Base-by-base conservation (phyloP, 2,797 vertebrate genomes). In the Microtus obscurus region DNA sequence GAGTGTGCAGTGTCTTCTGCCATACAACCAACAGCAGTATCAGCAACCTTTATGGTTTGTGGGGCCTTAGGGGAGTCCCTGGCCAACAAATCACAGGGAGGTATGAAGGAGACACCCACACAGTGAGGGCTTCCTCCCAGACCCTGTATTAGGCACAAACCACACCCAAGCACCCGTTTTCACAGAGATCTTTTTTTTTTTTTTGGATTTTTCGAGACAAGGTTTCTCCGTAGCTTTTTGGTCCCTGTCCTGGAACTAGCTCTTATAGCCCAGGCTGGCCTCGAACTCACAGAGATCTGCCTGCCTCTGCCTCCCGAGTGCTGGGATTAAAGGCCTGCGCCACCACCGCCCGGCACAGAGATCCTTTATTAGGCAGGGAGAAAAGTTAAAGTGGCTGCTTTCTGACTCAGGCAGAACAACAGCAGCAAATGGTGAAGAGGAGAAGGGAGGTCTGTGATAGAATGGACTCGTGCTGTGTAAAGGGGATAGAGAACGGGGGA, bases 401-500 rank as follows among this genome's bases (percentile, higher is more conserved):
- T 71, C 3, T 71, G 67, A 71, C 6, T 37, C 34, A 21, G 16
- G 7, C n/a, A 71, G 67, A 71, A 69, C 19, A 21, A 10, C 67
- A 37, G 67, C 67, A 71, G 34, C 34, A n/a, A 3, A 69, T 1
- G 34, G 34, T 69, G 17, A n/a, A 19, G 67, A 69, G 34, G 7
- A 69, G 16, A n/a, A 8, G 34, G 65, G 65, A 67, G 65, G 34
- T 9, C 67, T 71, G 67, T 37, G 67, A 21, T 21, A 10, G 67
- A 21, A 21, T 10, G 67, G 67, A 69, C 67, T 19, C 34, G 8
- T n/a, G 67, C 67, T 69, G 17, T n/a, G 67, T n/a, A 6, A n/a
- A n/a, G 65, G 34, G 9, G 34, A 69, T 4, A n/a, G n/a, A 8
- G 56, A 23, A 1, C 0, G 0, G 67, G 53, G 67, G 34, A 8